These are phyloP conservation scores for Scleropages formosus DNA, from an alignment of 2,797 vertebrate genomes.

Conservation along the genomic window DNA sequence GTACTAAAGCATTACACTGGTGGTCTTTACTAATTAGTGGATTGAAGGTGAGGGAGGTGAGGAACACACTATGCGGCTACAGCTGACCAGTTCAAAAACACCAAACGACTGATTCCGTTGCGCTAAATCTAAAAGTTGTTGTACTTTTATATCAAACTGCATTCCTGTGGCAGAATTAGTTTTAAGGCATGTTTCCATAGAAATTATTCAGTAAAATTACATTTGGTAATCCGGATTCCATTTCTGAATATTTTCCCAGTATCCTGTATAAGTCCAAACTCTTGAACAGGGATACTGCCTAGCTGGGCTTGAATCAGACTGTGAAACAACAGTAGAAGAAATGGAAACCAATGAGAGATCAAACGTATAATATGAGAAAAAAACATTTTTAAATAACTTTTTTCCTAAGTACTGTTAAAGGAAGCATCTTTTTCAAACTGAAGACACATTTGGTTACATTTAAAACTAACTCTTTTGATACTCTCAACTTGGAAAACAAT, in stretches of 20 bases:
- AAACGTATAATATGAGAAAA: not conserved
- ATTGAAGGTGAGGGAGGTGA: not conserved
- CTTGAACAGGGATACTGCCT: conserved; percentile 87
- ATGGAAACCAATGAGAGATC: conserved; percentile 16
- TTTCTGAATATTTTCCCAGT: conserved; percentile 89
- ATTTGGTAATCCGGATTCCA: conserved; percentile 87
- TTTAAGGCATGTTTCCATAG: not conserved
- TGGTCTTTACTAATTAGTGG: not conserved
- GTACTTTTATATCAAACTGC: too few species aligned
- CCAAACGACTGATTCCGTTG: not conserved
- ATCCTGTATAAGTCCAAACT: conserved; percentile 93
- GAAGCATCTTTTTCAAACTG: not conserved
- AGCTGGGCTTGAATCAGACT: conserved; percentile 97
- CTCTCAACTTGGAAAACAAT: not conserved
- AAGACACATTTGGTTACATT: not conserved
- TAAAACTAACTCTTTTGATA: not conserved
- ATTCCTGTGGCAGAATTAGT: not conserved
- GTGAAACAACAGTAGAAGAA: conserved; percentile 31
- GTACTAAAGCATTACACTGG: not conserved
- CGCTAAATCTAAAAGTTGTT: not conserved
- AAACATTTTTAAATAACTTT: not conserved
- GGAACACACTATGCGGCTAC: not conserved
- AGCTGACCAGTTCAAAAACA: conserved; percentile 7
- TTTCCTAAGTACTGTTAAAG: not conserved
- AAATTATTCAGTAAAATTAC: conserved; percentile 59